phyloP scores from a whole-genome alignment of 2,113 vertebrate species.

The Mandrillus leucophaeus region DNA sequence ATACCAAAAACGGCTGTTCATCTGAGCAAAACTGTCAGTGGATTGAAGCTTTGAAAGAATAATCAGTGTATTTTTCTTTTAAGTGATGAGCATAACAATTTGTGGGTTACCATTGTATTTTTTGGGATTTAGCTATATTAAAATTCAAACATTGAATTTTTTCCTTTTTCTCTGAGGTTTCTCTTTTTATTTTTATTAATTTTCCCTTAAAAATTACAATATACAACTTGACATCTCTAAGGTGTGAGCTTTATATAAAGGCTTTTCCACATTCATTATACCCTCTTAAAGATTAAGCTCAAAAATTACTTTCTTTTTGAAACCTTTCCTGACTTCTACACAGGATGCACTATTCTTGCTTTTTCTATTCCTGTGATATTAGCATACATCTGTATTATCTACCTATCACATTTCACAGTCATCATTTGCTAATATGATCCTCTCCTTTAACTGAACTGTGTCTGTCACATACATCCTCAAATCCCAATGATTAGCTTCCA shows the following conservation, averaged over 20 bases:
- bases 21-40: not conserved
- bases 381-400: not conserved
- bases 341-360: not conserved
- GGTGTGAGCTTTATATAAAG: not conserved
- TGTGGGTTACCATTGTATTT: constrained; percentile 36
- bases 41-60: not conserved
- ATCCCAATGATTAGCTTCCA: not conserved
- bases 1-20: not conserved
- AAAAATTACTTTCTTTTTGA: not conserved
- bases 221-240: not conserved
- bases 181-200: constrained; percentile 29
- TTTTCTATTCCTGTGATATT: not conserved
- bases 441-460: not conserved
- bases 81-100: not conserved
- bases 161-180: constrained; percentile 8
- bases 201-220: not conserved
- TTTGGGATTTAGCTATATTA: constrained; percentile 51
- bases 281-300: not conserved
- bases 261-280: not conserved
- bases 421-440: not conserved
- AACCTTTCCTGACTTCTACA: not conserved
- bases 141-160: not conserved
- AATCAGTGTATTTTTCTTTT: not conserved
- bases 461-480: not conserved
- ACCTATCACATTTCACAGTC: not conserved